These are phyloP conservation scores for Crotophaga sulcirostris DNA, from an alignment of 2,113 vertebrate genomes.

Conservation along the genomic window DNA sequence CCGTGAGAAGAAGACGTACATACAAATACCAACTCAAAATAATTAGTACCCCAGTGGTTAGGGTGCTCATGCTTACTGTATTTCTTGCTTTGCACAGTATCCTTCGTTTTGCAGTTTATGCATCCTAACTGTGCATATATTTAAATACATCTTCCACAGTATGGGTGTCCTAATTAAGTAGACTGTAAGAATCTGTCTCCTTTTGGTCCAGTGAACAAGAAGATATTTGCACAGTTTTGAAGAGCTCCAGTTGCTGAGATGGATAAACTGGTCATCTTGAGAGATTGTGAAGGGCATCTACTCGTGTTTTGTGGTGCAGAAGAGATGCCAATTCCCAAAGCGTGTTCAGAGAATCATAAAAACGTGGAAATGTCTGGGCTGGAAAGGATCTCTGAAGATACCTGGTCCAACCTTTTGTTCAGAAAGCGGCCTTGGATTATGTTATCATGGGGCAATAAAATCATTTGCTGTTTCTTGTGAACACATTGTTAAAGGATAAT, in stretches of 20 bases:
- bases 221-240: not conserved
- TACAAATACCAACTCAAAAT: not conserved
- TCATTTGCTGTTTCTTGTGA: not conserved
- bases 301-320: not conserved
- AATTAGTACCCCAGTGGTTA: not conserved
- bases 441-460: not conserved
- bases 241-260: not conserved
- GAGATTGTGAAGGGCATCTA: not conserved
- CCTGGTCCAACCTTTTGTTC: not conserved
- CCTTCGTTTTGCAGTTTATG: not conserved
- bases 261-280: not conserved
- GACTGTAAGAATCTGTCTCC: not conserved
- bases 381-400: not conserved
- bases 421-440: not conserved
- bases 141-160: not conserved
- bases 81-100: not conserved
- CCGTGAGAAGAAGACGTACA: not conserved
- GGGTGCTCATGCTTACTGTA: not conserved
- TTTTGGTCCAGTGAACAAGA: not conserved
- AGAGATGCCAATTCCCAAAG: not conserved
- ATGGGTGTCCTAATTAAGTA: not conserved
- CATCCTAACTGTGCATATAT: not conserved
- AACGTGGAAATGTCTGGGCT: not conserved
- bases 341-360: not conserved
- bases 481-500: not conserved